A percentile compares a stretch with the other conserved stretches of the same genome.
Evolutionary conservation across 1,140 invertebrate genomes (phyloP).

Genomic region (Phocides pigmalion): DNA sequence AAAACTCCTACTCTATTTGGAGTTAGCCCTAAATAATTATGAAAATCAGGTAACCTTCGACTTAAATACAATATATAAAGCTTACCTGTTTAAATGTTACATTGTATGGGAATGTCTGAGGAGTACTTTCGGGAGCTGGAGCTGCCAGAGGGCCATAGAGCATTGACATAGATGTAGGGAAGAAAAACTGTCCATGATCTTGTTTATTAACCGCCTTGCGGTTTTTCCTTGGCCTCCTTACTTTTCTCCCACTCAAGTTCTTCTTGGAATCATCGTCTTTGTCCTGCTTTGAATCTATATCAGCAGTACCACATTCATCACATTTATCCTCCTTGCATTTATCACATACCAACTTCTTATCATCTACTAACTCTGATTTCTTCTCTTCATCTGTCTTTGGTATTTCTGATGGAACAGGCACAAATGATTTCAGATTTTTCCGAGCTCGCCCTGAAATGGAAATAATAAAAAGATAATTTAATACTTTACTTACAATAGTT

Average conservation of each 20-base stretch:
- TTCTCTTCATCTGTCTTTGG: constrained; percentile 67
- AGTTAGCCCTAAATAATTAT: no score
- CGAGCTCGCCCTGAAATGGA: constrained; percentile 68
- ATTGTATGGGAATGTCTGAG: constrained; percentile 92
- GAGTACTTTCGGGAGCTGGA: constrained; percentile 82
- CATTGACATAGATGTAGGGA: constrained; percentile 94
- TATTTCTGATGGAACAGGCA: constrained; percentile 63
- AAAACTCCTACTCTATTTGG: no score
- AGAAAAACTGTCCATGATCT: constrained; percentile 83
- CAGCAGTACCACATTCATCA: constrained; percentile 47
- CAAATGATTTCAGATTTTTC: constrained; percentile 69
- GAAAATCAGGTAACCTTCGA: no score
- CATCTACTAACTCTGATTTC: constrained; percentile 53
- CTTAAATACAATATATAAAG: no score
- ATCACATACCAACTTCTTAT: constrained; percentile 61
- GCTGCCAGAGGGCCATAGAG: constrained; percentile 91
- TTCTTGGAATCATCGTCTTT: constrained; percentile 64
- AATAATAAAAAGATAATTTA: no score
- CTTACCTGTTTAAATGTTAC: constrained; percentile 93
- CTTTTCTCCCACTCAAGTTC: constrained; percentile 54
- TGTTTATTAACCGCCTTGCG: constrained; percentile 68
- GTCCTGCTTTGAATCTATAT: constrained; percentile 53
- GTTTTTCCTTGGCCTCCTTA: constrained; percentile 71
- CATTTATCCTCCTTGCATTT: constrained; percentile 65
- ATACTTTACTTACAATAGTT: no score